Conservation (phyloP, 2,113 vertebrate species). For the Panurus biarmicus region DNA sequence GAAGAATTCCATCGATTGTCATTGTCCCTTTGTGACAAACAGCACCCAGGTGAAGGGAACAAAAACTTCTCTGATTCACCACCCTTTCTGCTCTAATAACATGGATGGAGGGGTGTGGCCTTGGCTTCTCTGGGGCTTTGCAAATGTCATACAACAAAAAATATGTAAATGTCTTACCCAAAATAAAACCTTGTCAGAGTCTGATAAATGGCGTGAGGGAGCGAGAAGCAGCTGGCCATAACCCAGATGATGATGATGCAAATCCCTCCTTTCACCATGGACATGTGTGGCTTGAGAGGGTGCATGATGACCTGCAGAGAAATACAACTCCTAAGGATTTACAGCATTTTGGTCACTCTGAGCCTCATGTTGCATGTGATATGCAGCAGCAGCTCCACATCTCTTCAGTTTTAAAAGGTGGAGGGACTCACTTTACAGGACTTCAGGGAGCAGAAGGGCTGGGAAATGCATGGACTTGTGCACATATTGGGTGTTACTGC, state of each 20-base stretch:
- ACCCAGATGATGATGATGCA: conserved; percentile 76
- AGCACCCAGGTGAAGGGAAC: not conserved
- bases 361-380: not conserved
- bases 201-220: conserved; percentile 79
- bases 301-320: conserved; percentile 74
- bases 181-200: conserved; percentile 70
- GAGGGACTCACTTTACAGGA: not conserved
- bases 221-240: conserved; percentile 76
- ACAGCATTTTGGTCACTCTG: not conserved
- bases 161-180: conserved; percentile 58
- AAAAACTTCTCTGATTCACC: not conserved
- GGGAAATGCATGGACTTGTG: not conserved
- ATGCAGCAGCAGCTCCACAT: not conserved
- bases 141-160: not conserved
- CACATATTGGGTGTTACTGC: not conserved
- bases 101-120: not conserved
- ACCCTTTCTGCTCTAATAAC: not conserved
- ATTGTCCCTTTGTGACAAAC: not conserved
- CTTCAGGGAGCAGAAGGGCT: not conserved
- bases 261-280: conserved; percentile 67
- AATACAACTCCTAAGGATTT: not conserved
- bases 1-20: not conserved
- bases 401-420: not conserved
- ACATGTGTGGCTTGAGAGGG: conserved; percentile 74
- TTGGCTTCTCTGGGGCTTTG: not conserved